Evolutionary conservation across 2,113 vertebrate species (phyloP), one percentile per base, ranked within the genome.

Genomic region (Paraplagusia blochii): DNA sequence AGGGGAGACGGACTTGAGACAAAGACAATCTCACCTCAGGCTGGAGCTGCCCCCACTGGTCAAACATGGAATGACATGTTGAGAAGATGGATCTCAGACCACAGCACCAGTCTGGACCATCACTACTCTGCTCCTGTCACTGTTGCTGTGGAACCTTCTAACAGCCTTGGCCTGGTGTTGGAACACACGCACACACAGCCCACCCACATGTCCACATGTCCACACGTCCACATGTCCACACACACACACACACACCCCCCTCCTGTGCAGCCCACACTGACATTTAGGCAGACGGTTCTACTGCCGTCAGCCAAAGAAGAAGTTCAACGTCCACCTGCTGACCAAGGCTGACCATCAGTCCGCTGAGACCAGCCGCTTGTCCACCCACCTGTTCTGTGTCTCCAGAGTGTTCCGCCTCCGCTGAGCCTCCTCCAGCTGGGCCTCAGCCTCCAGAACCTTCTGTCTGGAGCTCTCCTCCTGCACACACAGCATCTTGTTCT

Each of bases 401-500:
- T 95, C 93, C 48, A 95, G 87, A 22, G 80, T 45, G 52, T 94
- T 93, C 69, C 90, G 90, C 45, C 85, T 78, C 9, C 94, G 90
- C 76, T 91, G 93, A 2, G 91, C 88, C 50, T 93, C 90, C 85
- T 95, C 94, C 51, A 95, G 89, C 57, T 91, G 88, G 2, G 71
- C 83, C 85, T 93, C 90, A 43, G 89, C 80, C 70, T 91, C 90
- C 1, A 74, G 84, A 10, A 93, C 83, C 49, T 86, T 89, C 68
- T 91, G 89, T 3, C 89, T 84, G 88, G 90, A 93, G 0, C 75
- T 84, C 12, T 92, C 87, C 84, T 95, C 94, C 84, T 95, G 93
- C 59, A 84, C 87, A 33, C 93, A 93, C 61, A 96, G 67, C 85
- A 90, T 88, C 88, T 90, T 94, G 84, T 96, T 96, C 82, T 96